phyloP scores from a whole-genome alignment of 2,888 invertebrate genomes.

The Lepidocyrtinus sp. region DNA sequence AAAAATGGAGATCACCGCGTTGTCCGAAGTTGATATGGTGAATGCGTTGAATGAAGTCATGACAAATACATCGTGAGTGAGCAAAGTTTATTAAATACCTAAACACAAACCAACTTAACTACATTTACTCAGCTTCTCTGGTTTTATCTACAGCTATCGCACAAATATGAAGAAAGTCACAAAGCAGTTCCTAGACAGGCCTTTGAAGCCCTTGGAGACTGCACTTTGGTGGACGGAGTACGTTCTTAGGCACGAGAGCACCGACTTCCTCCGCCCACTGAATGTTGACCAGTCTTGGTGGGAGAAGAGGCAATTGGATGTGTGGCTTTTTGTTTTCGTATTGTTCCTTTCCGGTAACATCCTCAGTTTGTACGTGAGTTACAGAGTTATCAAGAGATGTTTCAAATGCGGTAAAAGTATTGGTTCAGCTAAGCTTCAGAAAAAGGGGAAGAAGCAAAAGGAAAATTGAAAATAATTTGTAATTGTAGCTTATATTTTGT shows the following conservation, averaged over 20 bases:
- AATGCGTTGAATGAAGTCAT: slow-evolving; percentile 50
- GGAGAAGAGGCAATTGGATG: slow-evolving; percentile 44
- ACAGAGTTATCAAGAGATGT: no score
- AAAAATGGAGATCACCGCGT: slow-evolving; percentile 50
- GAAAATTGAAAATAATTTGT: no score
- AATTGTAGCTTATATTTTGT: no score
- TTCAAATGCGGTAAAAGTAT: no score
- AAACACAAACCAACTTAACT: background rate
- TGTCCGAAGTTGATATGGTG: slow-evolving; percentile 43
- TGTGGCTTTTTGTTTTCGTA: slow-evolving; percentile 28
- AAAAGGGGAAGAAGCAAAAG: no score
- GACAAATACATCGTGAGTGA: slow-evolving; percentile 28
- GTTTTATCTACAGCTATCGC: slow-evolving; percentile 39
- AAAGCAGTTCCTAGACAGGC: slow-evolving; percentile 38
- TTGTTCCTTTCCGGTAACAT: no score
- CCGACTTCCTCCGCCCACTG: slow-evolving; percentile 21
- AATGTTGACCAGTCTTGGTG: slow-evolving; percentile 39
- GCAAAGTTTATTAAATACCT: background rate
- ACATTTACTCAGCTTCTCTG: background rate
- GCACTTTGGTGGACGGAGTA: slow-evolving; percentile 51
- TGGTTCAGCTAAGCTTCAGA: no score
- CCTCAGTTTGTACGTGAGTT: no score
- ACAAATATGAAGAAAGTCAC: slow-evolving; percentile 35
- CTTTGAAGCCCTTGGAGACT: slow-evolving; percentile 34
- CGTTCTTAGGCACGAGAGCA: slow-evolving; percentile 28